Evolutionary conservation across 1,140 invertebrate species (phyloP).

Genomic region (Megalopta genalis): DNA sequence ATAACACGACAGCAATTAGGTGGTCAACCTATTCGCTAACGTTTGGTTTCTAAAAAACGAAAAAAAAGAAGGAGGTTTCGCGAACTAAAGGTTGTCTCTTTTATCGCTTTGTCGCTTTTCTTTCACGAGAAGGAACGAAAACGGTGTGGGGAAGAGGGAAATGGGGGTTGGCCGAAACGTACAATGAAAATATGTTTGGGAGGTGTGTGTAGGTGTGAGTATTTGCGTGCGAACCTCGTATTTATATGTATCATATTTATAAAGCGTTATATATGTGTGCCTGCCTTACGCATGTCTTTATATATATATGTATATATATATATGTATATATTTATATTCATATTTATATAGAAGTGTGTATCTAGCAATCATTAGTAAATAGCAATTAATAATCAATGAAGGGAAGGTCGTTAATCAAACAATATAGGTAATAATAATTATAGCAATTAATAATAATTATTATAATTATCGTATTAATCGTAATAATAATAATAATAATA

Average conservation of each 20-base stretch:
- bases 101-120: conserved; percentile 23
- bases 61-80: too few relatives aligned
- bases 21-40: conserved; percentile 65
- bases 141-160: neutral
- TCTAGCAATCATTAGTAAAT: conserved; percentile 66
- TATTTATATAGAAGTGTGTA: conserved; percentile 57
- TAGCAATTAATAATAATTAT: conserved; percentile 46
- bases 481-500: conserved; percentile 13
- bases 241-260: conserved; percentile 65
- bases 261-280: conserved; percentile 55
- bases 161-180: conserved; percentile 14
- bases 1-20: conserved; percentile 64
- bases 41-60: conserved; percentile 43
- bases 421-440: conserved; percentile 64
- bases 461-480: conserved; percentile 53
- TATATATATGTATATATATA: conserved; percentile 35
- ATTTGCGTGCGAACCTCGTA: conserved; percentile 1
- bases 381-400: conserved; percentile 71
- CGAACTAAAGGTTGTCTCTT: conserved; percentile 7
- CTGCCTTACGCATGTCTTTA: conserved; percentile 23
- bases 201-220: too few relatives aligned
- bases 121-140: conserved; percentile 19
- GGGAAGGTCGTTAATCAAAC: conserved; percentile 71
- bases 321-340: conserved; percentile 65
- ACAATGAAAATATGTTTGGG: conserved; percentile 41